Conservation (phyloP, 1,140 invertebrate species). For the Atta texana region DNA sequence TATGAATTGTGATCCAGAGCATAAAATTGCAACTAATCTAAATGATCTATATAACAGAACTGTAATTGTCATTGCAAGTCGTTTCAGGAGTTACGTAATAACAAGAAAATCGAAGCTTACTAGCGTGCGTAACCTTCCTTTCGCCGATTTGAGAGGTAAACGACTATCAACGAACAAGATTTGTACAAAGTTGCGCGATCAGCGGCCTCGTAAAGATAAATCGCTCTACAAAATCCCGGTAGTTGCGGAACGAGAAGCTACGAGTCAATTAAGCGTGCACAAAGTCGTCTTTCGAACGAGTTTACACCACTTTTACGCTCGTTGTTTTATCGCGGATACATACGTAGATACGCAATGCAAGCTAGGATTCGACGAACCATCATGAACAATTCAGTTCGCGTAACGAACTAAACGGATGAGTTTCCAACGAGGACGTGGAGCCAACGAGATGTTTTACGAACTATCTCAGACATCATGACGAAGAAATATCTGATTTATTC, state of each 20-base stretch:
- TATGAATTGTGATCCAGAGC: neutral
- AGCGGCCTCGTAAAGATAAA: conserved; percentile 45
- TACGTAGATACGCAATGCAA: neutral
- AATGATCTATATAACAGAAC: neutral
- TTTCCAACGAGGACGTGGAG: conserved; percentile 22
- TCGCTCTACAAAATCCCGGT: conserved; percentile 18
- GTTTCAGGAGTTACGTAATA: conserved; percentile 13
- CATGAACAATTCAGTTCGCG: conserved; percentile 13
- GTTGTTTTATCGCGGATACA: neutral
- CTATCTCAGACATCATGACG: neutral
- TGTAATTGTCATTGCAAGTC: neutral
- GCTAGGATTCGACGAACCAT: conserved; percentile 8
- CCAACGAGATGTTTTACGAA: conserved; percentile 35
- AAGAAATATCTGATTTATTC: conserved; percentile 13
- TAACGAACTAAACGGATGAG: conserved; percentile 28
- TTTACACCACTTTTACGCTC: conserved; percentile 39
- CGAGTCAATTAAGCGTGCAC: conserved; percentile 55
- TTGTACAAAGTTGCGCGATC: conserved; percentile 50
- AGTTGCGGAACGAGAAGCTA: conserved; percentile 31
- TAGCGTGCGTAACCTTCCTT: conserved; percentile 34
- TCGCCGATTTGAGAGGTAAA: conserved; percentile 36
- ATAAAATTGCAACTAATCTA: neutral
- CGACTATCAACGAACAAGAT: conserved; percentile 38
- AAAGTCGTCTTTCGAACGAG: conserved; percentile 51
- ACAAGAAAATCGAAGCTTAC: conserved; percentile 9